A percentile compares a stretch with the other conserved stretches of the same genome.
Conservation (phyloP, 2,888 invertebrate genomes). For the Tenthredo scrophulariae region DNA sequence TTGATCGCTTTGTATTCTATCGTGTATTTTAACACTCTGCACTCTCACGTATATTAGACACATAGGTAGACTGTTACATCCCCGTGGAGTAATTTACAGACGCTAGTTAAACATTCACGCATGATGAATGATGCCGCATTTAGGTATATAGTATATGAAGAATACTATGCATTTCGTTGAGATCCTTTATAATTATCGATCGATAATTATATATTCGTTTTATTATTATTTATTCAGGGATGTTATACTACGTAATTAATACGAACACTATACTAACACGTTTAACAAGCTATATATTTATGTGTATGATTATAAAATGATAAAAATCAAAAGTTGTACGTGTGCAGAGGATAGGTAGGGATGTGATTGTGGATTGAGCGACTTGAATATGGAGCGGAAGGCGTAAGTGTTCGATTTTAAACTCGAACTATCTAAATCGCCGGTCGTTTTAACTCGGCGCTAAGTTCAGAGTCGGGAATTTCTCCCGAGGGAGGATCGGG, state of each 20-base stretch:
- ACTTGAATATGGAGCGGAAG: not conserved
- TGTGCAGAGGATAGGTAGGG: not conserved
- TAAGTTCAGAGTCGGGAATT: conserved; percentile 8
- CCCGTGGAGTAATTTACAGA: not conserved
- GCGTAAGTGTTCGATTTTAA: not conserved
- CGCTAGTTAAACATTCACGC: not conserved
- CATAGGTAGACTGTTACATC: not conserved
- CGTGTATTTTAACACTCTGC: conserved; percentile 9
- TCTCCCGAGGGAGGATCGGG: not conserved
- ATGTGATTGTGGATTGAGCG: not conserved
- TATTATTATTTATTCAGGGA: not conserved
- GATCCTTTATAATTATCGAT: not conserved
- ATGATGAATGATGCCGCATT: not conserved
- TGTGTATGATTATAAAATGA: not conserved
- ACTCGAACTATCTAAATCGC: not conserved
- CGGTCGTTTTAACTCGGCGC: not conserved
- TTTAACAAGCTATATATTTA: not conserved
- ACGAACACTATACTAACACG: not conserved
- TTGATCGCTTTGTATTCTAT: conserved; percentile 8
- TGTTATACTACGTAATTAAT: not conserved
- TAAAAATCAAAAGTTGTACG: not conserved
- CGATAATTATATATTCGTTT: not conserved
- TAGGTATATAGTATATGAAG: not conserved
- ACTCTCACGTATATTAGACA: not conserved
- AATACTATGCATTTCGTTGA: not conserved